Evolutionary conservation across 2,113 vertebrate species (phyloP), one percentile per base, ranked within the genome.

Genomic region (Ahaetulla prasina): DNA sequence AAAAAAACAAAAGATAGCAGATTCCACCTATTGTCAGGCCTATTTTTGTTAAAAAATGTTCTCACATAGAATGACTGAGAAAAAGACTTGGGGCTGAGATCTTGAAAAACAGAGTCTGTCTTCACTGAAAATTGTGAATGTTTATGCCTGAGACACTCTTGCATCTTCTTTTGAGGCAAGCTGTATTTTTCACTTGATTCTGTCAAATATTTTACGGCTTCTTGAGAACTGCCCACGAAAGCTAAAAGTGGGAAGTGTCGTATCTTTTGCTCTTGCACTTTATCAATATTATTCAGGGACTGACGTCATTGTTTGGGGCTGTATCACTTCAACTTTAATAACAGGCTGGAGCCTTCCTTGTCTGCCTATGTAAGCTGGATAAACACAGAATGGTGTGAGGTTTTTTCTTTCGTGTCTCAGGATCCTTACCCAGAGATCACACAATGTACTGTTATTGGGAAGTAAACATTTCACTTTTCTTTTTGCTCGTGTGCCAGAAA

Each of bases 301-400:
- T 98, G 97, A 97, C 96, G 96, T 98, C 97, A 98, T 98, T 98
- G 98, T 98, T 98, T 98, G 97, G 98, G 98, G 97, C 97, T 97
- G 95, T 95, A 96, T 98, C 97, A 96, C 97, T 97, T 97, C 96
- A 96, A 97, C 97, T 97, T 98, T 98, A 98, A 98, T 97, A 98
- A 97, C 98, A 98, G 98, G 95, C 98, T 98, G 98, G 98, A 99
- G 98, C 98, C 98, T 97, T 96, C 94, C 96, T 97, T 97, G 98
- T 98, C 98, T 98, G 97, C 97, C 97, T 97, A 97, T 96, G 95
- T 95, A 90, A 95, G 98, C 98, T 98, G 98, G 97, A 98, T 98
- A 98, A 99, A 99, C 98, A 99, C 93, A 97, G 97, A 97, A 96
- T 97, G 97, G 96, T 94, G 95, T 97, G 96, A 96, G 96, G 96